Evolutionary conservation across 2,113 vertebrate genomes (phyloP), one percentile per base, ranked within the genome.

Genomic region (Nibea albiflora): DNA sequence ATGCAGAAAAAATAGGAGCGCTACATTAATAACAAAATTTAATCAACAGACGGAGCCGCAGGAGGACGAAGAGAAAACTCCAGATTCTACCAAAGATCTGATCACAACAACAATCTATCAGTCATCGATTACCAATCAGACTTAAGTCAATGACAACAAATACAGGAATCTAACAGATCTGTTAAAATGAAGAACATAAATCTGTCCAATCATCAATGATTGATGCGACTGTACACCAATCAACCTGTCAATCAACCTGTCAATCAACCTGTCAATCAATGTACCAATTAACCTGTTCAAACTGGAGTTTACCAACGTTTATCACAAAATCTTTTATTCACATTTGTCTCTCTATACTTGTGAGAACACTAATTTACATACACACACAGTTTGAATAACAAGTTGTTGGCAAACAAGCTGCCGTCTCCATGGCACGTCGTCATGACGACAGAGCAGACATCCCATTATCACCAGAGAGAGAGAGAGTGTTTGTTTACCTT

Each of bases 11-110:
- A 73, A 19, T 68, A 65, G 15, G 56, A 80, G 79, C 2, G 86
- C 68, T 81, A 92, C 90, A 92, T 86, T 90, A 85, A 89, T 88
- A 90, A 90, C 82, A 73, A 83, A 78, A 85, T 73, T 11, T 85
- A 78, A 86, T 82, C 76, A 28, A 62, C 22, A 57, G 72, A 28
- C 42, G 0, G n/a, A 73, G 68, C 53, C 26, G 52, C 54, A 39
- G 63, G 70, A 67, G 10, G 53, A 50, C 62, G 66, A 57, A 31
- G 39, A 57, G 11, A 35, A 50, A 19, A 17, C 14, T 11, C 46
- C 16, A 52, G 61, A 83, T 66, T 83, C 54, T 50, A 58, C 53
- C 42, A 10, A 28, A 31, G 5, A 31, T 31, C 31, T 31, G 31
- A 31, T 28, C 28, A 28, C 28, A 4, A 28, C 28, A 28, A 31